Base-by-base conservation (phyloP, 2,888 invertebrate species). In the Caenorhabditis afra region DNA sequence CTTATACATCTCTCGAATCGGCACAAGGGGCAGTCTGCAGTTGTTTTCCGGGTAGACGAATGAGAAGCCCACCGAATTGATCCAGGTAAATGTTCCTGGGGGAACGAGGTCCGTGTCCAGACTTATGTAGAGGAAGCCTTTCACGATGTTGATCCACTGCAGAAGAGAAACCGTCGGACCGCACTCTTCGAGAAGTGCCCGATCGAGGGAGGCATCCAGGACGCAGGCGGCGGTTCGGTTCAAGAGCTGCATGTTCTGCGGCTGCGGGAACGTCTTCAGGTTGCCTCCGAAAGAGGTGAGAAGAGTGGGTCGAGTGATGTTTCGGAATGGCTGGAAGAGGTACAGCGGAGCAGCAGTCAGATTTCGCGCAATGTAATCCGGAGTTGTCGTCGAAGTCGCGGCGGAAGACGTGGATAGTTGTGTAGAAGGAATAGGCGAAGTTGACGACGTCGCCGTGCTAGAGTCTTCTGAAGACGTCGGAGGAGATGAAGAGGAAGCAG, bases 211-310 rank as follows among this genome's bases (percentile, higher is more conserved):
- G 23, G 18, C 22, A 11, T 55, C 55, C 22, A 47, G 47, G 35
- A 45, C 66, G 18, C 66, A 66, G n/a, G 57, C 66, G 4, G 45
- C 37, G 29, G 66, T 66, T 45, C 39, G 52, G 22, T 57, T 66
- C 3, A 66, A n/a, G 35, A 45, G 53, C 3, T 16, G 37, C 35
- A 66, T 37, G 37, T 47, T 37, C 14, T 45, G 45, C 2, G 53
- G 47, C 47, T 66, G 66, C 3, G 66, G 66, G 20, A 16, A 47
- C n/a, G 45, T 47, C 0, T 23, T 29, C 37, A 66, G 16, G n/a
- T 35, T n/a, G 22, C 66, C 66, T 4, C 66, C 66, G 35, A 57
- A 12, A 16, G 44, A 66, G 29, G 22, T 20, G 16, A 47, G 37
- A 4, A 47, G 29, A 1, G 37, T 22, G 0, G 66, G n/a, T 14